Percentiles rank a stretch among this genome's conserved stretches.
phyloP scores from a whole-genome alignment of 2,797 vertebrate genomes.

The Limnodromus scolopaceus region DNA sequence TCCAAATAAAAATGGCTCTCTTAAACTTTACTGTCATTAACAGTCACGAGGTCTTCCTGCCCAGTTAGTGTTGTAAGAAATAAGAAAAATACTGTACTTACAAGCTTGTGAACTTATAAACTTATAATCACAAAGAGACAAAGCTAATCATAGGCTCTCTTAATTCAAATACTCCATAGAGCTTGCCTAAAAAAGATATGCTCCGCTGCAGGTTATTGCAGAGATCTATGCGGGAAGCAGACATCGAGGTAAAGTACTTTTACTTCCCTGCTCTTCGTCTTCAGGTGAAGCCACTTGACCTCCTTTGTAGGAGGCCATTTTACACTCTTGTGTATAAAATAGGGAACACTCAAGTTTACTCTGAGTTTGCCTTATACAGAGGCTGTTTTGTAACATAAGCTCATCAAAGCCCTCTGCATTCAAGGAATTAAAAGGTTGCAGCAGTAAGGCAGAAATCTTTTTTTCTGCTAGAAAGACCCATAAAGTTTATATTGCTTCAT shows the following conservation, averaged over 20 bases:
- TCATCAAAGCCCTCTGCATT: neutral
- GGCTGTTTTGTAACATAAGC: neutral
- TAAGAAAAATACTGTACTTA: neutral
- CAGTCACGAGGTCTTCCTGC: neutral
- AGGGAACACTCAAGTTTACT: neutral
- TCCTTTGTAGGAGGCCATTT: neutral
- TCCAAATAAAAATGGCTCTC: neutral
- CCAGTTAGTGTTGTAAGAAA: neutral
- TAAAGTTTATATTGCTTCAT: neutral
- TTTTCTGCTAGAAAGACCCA: neutral
- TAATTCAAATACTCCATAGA: neutral
- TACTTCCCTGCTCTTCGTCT: neutral
- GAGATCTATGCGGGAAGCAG: neutral
- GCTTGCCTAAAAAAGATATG: neutral
- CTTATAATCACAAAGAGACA: neutral
- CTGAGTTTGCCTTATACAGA: neutral
- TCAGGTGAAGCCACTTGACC: neutral
- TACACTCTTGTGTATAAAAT: neutral
- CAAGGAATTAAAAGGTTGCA: neutral
- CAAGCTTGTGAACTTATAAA: neutral
- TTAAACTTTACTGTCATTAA: neutral
- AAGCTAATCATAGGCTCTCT: neutral
- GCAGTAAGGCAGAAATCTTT: neutral
- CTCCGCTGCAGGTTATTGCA: neutral
- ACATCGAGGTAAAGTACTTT: neutral